Base-by-base conservation (phyloP, 2,113 vertebrate species). In the Cebidichthys violaceus region DNA sequence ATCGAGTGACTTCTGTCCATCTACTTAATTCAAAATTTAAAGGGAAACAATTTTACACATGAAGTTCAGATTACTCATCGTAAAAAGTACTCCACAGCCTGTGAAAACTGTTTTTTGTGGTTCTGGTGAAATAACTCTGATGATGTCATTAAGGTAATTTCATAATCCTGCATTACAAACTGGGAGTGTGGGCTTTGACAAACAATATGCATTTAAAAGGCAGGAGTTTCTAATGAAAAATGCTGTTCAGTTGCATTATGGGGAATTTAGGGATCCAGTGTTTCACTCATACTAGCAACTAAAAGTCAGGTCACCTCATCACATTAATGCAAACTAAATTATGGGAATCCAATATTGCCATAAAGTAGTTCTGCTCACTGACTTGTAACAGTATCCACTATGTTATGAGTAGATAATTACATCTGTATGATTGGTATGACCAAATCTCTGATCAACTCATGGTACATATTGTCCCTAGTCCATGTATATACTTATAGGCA, bases 131-230 rank as follows among this genome's bases (percentile, higher is more conserved):
- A 67, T 24, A n/a, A 41, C 57, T 24, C 52, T 35, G 57, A 61
- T 70, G 41, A 61, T 37, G 37, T 68, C 52, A 31, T 55, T 31
- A 5, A 10, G 35, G 27, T 74, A 9, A 62, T 74, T 74, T 74
- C 4, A 9, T 37, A 65, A 76, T 24, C 31, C 41, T 75, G 9
- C 22, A 76, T 29, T 55, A 22, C 3, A 39, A 66, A 22, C 61
- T 31, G 35, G 24, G 31, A 11, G 4, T 50, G 27, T 20, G 43
- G 17, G 15, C 15, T 70, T 70, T 35, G 10, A 35, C n/a, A 15
- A 20, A 52, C 18, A 33, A 33, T 17, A 14, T n/a, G 22, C 24
- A 47, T 68, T 68, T 47, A 31, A 22, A 35, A 55, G 22, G 31
- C 31, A n/a, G 27, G 9, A 5, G 10, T 2, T 33, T 52, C 2